phyloP scores from a whole-genome alignment of 2,888 invertebrate species.

The Agrilus cyanescens region DNA sequence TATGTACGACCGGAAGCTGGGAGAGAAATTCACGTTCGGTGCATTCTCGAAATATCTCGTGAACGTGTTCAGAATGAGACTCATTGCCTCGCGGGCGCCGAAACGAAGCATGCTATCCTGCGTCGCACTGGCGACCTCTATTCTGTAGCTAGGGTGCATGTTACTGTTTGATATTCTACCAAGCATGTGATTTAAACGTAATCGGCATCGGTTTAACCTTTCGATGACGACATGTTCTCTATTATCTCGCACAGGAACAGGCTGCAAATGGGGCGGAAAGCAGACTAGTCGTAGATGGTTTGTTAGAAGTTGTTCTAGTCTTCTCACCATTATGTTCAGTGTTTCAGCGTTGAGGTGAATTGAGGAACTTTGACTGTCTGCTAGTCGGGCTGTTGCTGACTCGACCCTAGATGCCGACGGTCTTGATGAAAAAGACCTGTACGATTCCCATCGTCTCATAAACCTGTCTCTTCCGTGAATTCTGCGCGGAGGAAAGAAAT shows the following conservation, averaged over 20 bases:
- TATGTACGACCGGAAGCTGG: conserved; percentile 21
- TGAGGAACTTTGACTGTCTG: conserved; percentile 1
- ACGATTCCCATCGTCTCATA: conserved; percentile 15
- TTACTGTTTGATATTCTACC: conserved; percentile 12
- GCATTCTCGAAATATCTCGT: conserved; percentile 38
- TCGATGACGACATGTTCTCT: conserved; percentile 28
- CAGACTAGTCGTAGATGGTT: conserved; percentile 18
- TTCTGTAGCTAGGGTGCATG: conserved; percentile 1
- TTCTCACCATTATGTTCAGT: conserved; percentile 14
- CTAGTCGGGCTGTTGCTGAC: no score
- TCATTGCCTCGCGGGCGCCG: conserved; percentile 33
- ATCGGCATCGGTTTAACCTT: conserved; percentile 27
- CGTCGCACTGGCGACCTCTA: conserved; percentile 20
- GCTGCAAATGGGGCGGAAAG: conserved; percentile 1
- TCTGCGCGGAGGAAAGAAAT: conserved; percentile 23
- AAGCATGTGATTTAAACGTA: conserved; percentile 26
- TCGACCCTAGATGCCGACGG: conserved; percentile 3
- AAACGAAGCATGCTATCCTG: conserved; percentile 29
- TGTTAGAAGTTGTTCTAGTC: conserved; percentile 18
- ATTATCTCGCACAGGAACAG: conserved; percentile 16
- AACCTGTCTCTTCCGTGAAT: conserved; percentile 18
- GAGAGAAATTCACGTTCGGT: conserved; percentile 21
- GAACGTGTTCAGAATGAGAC: conserved; percentile 36
- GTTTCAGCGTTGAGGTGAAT: conserved; percentile 15
- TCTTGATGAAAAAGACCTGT: conserved; percentile 14